These are phyloP conservation scores for Muscicapa comitata DNA, from an alignment of 2,797 vertebrate species.

Conservation along the genomic window DNA sequence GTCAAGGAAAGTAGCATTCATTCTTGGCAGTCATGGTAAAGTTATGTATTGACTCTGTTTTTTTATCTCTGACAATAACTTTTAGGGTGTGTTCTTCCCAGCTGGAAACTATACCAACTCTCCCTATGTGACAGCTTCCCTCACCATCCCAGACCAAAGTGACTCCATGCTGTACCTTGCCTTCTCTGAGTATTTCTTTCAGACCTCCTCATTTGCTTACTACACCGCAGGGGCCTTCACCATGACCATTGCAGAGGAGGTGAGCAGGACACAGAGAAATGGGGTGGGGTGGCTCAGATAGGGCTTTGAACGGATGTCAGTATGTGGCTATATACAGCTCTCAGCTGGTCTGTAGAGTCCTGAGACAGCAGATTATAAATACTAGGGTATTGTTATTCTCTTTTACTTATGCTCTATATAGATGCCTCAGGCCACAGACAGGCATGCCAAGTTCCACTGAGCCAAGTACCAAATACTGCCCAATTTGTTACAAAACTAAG, in stretches of 20 bases:
- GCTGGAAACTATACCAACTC: slow-evolving; percentile 47
- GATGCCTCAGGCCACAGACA: not conserved
- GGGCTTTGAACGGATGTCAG: not conserved
- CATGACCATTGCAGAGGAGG: slow-evolving; percentile 78
- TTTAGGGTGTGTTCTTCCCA: slow-evolving; percentile 63
- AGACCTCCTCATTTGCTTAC: slow-evolving; percentile 84
- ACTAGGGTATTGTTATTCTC: not conserved
- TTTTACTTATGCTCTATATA: not conserved
- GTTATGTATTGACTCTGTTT: not conserved
- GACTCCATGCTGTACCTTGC: slow-evolving; percentile 85
- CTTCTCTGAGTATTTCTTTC: slow-evolving; percentile 81
- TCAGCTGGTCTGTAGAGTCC: not conserved
- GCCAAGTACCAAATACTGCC: not conserved
- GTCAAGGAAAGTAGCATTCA: not conserved
- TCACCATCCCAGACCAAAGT: slow-evolving; percentile 69
- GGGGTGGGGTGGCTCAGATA: not conserved
- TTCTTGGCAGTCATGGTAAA: not conserved
- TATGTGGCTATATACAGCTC: not conserved
- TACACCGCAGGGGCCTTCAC: slow-evolving; percentile 77
- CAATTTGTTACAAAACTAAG: not conserved
- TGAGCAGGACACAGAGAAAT: slow-evolving; percentile 67
- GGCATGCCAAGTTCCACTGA: not conserved
- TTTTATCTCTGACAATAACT: not conserved
- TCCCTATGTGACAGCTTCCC: slow-evolving; percentile 72
- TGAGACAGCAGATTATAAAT: not conserved